Evolutionary conservation across 2,797 vertebrate genomes (phyloP).

Genomic region (Jordanella pulchra): DNA sequence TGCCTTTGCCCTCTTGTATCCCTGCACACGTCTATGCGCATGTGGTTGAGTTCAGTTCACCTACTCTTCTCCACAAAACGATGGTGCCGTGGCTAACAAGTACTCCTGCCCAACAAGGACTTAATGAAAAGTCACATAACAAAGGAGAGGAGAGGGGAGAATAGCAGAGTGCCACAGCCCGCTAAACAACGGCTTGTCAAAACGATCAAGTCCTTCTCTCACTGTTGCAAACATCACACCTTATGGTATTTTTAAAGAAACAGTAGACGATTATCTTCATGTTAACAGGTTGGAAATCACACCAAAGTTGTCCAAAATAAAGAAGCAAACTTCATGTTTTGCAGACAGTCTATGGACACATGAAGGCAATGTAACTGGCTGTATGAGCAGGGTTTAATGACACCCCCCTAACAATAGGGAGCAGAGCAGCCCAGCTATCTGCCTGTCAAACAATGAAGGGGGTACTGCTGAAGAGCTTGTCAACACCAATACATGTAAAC

Average conservation of each 20-base stretch:
- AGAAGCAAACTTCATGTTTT: slow-evolving; percentile 42
- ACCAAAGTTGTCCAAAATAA: slow-evolving; percentile 30
- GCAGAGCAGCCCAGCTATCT: slow-evolving; percentile 75
- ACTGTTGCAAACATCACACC: slow-evolving; percentile 48
- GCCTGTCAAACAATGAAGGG: slow-evolving; percentile 77
- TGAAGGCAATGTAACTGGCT: slow-evolving; percentile 64
- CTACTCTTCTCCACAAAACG: slow-evolving; percentile 65
- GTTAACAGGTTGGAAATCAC: slow-evolving; percentile 31
- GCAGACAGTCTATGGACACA: slow-evolving; percentile 30
- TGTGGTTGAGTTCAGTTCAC: slow-evolving; percentile 45
- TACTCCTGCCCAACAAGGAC: slow-evolving; percentile 75
- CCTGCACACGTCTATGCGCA: slow-evolving; percentile 18
- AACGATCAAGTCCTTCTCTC: slow-evolving; percentile 56
- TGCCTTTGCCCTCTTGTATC: slow-evolving; percentile 52
- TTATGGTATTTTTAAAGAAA: slow-evolving; percentile 20
- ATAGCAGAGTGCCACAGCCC: slow-evolving; percentile 57
- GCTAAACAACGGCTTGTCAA: slow-evolving; percentile 68
- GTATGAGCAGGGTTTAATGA: slow-evolving; percentile 73
- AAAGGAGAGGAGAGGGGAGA: slow-evolving; percentile 68
- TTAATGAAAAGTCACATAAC: slow-evolving; percentile 78
- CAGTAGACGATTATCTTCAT: slow-evolving; percentile 5
- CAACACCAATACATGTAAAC: slow-evolving; percentile 75
- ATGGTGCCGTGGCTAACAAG: slow-evolving; percentile 65
- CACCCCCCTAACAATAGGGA: slow-evolving; percentile 76
- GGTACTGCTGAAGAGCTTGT: slow-evolving; percentile 75